Base-by-base conservation (phyloP, 2,113 vertebrate species). In the Channa maculata region DNA sequence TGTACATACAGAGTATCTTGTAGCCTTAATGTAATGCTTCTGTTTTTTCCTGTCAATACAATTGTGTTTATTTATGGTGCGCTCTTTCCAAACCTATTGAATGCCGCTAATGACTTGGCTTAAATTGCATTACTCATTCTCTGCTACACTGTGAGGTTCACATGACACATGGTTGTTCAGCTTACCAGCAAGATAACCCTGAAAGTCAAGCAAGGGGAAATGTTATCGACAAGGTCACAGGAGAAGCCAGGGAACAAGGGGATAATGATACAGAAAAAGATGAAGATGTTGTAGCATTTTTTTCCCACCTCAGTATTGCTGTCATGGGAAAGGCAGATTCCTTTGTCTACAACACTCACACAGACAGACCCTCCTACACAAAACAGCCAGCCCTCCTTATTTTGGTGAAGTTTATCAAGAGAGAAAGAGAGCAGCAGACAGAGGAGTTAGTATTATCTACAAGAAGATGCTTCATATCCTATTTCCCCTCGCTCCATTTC, bases 41-140 rank as follows among this genome's bases (percentile, higher is more conserved):
- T 52, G 37, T 57, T 64, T 39, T 36, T 69, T 36, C 8, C 24
- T 52, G 50, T 77, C 64, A 9, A 51, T 83, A 55, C 34, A 15
- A 41, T 57, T 39, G 33, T 54, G 64, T 73, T 71, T 65, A 62
- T 34, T 54, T 60, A 51, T 3, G 4, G 12, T 8, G 43, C 68
- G 48, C 62, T 72, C 58, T 75, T 82, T 66, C 75, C 53, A 53
- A 77, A 75, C 38, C 53, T 85, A 89, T 82, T 73, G 85, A 91
- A 50, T 46, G 10, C 13, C 5, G 34, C 55, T 88, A 90, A 90
- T 85, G 84, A 87, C 77, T 59, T 62, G 85, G 83, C 65, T 86
- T 85, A 66, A 71, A 71, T 86, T 89, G 73, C 85, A 67, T 43
- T 36, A 51, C 62, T 77, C 49, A 54, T 65, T 49, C 66, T 65